Conservation (phyloP, 2,888 invertebrate genomes). For the Drosophila colorata region DNA sequence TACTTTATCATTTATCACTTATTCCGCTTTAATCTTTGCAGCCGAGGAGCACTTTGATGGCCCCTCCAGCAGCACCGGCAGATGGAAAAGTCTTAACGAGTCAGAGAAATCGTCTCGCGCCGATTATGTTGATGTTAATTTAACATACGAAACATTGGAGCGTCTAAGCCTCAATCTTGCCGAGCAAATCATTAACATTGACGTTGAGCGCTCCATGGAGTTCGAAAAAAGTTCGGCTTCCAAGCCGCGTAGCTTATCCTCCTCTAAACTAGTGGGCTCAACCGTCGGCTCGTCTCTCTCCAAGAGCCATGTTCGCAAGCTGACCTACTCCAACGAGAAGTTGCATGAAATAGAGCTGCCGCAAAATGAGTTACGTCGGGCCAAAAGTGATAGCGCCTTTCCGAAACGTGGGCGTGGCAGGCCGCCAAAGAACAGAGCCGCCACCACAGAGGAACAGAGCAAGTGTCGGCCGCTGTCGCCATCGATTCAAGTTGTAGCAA, state of each 20-base stretch:
- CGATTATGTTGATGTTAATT: conserved; percentile 38
- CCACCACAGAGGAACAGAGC: conserved; percentile 35
- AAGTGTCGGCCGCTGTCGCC: background rate
- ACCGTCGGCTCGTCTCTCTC: background rate
- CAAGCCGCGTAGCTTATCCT: conserved; percentile 49
- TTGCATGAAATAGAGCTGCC: conserved; percentile 21
- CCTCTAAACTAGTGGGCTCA: conserved; percentile 22
- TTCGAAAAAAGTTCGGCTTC: conserved; percentile 62
- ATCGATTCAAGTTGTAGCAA: background rate
- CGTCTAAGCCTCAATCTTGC: conserved; percentile 58
- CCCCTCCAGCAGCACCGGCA: conserved; percentile 22
- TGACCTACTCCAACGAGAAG: conserved; percentile 61
- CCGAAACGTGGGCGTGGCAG: conserved; percentile 16
- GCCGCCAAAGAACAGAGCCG: conserved; percentile 17
- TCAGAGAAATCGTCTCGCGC: background rate
- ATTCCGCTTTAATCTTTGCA: conserved; percentile 36
- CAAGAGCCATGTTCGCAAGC: conserved; percentile 59
- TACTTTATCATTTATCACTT: conserved; percentile 28
- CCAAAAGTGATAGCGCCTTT: conserved; percentile 40
- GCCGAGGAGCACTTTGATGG: conserved; percentile 15
- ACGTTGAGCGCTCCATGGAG: conserved; percentile 62
- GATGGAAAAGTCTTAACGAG: background rate
- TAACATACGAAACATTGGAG: conserved; percentile 60
- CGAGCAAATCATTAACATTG: conserved; percentile 60
- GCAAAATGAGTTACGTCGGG: conserved; percentile 31